A percentile compares a stretch with the other conserved stretches of the same genome.
These are phyloP conservation scores for Medauroidea extradentata DNA, from an alignment of 1,140 invertebrate genomes.

Conservation along the genomic window DNA sequence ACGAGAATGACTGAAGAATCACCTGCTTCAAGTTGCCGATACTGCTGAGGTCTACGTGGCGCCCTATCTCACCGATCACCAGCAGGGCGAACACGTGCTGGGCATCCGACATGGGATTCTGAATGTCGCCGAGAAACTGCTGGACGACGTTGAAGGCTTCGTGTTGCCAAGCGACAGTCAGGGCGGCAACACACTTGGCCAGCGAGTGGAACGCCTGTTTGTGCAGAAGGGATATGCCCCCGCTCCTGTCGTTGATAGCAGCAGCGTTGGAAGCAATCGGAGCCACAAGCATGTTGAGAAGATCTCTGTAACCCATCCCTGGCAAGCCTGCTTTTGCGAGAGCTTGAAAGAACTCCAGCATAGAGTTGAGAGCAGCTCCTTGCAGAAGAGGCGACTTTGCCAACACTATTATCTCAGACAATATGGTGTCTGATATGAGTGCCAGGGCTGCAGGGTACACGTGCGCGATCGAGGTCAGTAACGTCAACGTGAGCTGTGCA, in stretches of 20 bases:
- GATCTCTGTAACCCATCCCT: conserved; percentile 72
- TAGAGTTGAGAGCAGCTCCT: conserved; percentile 79
- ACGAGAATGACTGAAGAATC: conserved; percentile 70
- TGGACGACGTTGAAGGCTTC: conserved; percentile 78
- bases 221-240: conserved; percentile 42
- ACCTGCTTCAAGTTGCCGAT: conserved; percentile 68
- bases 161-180: conserved; percentile 71
- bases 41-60: conserved; percentile 82
- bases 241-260: neutral
- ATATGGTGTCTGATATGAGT: conserved; percentile 59
- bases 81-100: conserved; percentile 89
- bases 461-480: conserved; percentile 71
- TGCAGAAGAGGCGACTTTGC: conserved; percentile 88
- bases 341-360: conserved; percentile 88
- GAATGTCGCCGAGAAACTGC: conserved; percentile 80
- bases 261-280: conserved; percentile 44
- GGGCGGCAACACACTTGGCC: conserved; percentile 91
- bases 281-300: conserved; percentile 67
- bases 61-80: conserved; percentile 94
- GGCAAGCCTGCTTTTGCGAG: conserved; percentile 76
- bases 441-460: conserved; percentile 64
- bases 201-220: conserved; percentile 80
- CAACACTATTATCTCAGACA: conserved; percentile 81
- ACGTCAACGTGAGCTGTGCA: conserved; percentile 79
- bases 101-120: conserved; percentile 66